A percentile compares a stretch with the other conserved stretches of the same genome.
Conservation (phyloP, 2,113 vertebrate genomes). For the Bufo gargarizans region DNA sequence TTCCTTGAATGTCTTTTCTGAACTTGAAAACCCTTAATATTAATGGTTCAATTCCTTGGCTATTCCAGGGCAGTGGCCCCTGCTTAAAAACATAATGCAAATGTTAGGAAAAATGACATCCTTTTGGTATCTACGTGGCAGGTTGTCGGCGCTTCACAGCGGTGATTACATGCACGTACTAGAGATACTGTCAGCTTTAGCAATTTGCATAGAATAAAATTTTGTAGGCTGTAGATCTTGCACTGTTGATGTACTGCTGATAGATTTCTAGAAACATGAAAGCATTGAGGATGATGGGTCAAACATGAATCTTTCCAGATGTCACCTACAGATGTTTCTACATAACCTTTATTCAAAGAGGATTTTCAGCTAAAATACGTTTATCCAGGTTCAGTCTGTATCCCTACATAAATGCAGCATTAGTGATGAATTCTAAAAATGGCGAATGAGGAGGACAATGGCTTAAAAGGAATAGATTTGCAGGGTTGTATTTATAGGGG, state of each 20-base stretch:
- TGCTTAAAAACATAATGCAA: slow-evolving; percentile 10
- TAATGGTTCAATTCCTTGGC: slow-evolving; percentile 3
- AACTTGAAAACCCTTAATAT: neutral
- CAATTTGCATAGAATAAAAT: slow-evolving; percentile 11
- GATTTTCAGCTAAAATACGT: neutral
- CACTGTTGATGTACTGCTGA: neutral
- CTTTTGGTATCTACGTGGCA: slow-evolving; percentile 16
- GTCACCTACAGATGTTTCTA: neutral
- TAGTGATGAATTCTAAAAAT: neutral
- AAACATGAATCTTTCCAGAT: slow-evolving; percentile 10
- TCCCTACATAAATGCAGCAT: neutral
- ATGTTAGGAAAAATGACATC: slow-evolving; percentile 17
- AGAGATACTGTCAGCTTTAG: neutral
- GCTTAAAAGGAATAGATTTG: neutral
- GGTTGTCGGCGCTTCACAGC: slow-evolving; percentile 4
- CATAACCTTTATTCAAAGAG: neutral
- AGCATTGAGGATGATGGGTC: neutral
- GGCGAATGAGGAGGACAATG: neutral
- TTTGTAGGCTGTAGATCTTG: neutral
- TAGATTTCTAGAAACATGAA: neutral
- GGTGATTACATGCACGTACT: neutral
- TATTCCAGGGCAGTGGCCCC: neutral
- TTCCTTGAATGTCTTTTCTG: neutral
- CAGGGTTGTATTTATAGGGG: neutral
- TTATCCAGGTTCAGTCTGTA: neutral